A percentile compares a stretch with the other conserved stretches of the same genome.
These are phyloP conservation scores for Acleris sparsana DNA, from an alignment of 2,888 invertebrate species.

Conservation along the genomic window DNA sequence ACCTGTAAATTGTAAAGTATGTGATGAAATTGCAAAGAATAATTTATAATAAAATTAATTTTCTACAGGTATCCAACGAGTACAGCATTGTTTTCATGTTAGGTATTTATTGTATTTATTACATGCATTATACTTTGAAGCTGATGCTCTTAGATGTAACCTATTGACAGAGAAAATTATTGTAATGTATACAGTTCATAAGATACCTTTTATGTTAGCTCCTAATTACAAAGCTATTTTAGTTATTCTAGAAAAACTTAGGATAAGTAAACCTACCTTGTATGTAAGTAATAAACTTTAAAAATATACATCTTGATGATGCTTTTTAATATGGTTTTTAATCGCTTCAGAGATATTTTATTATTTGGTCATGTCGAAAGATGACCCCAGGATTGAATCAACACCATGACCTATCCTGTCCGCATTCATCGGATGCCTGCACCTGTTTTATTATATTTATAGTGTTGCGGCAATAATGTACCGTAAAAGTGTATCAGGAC, in stretches of 20 bases:
- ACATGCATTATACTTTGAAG: slow-evolving; percentile 63
- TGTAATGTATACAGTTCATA: slow-evolving; percentile 70
- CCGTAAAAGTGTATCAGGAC: too few relatives aligned
- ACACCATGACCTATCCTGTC: too few relatives aligned
- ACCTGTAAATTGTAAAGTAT: slow-evolving; percentile 74
- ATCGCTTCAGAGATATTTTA: not conserved
- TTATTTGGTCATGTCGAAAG: too few relatives aligned
- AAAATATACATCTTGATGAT: slow-evolving; percentile 59
- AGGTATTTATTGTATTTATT: slow-evolving; percentile 81
- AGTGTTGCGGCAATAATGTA: too few relatives aligned
- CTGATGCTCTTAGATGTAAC: slow-evolving; percentile 62
- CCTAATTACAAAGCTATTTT: slow-evolving; percentile 72
- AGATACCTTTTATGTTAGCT: slow-evolving; percentile 73
- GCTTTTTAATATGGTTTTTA: slow-evolving; percentile 37
- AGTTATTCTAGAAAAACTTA: slow-evolving; percentile 69
- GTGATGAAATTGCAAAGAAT: slow-evolving; percentile 73
- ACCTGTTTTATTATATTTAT: too few relatives aligned
- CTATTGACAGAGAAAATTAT: slow-evolving; percentile 58
- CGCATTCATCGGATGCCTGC: too few relatives aligned
- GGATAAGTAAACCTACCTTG: slow-evolving; percentile 76
- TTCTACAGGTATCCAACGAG: slow-evolving; percentile 57
- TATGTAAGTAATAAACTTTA: slow-evolving; percentile 81
- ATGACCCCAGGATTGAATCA: too few relatives aligned
- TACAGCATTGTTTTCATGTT: slow-evolving; percentile 66
- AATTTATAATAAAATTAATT: slow-evolving; percentile 62